These are phyloP conservation scores for Noctua janthe DNA, from an alignment of 2,888 invertebrate genomes.

Conservation along the genomic window DNA sequence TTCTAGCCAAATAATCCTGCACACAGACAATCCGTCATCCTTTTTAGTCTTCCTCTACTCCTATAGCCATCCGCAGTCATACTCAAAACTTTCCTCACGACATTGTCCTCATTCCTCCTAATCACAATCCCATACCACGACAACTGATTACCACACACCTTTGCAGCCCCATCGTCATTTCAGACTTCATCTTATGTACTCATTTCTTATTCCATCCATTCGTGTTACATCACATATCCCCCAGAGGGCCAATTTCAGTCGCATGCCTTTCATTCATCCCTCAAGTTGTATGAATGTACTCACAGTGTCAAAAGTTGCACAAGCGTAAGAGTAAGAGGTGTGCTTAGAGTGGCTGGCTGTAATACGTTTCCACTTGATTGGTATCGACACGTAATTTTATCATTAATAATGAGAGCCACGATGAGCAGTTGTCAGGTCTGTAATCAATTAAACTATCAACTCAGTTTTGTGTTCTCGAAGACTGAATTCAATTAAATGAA, in stretches of 20 bases:
- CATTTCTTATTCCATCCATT: not conserved
- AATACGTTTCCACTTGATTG: not conserved
- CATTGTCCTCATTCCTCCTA: not conserved
- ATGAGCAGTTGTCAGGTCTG: conserved; percentile 46
- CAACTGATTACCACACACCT: not conserved
- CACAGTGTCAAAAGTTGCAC: not conserved
- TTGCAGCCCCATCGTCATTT: not conserved
- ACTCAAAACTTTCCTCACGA: not conserved
- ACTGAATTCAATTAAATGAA: conserved; percentile 64
- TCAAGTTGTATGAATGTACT: not conserved
- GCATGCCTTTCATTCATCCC: not conserved
- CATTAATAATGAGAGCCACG: conserved; percentile 13
- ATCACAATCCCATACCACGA: not conserved
- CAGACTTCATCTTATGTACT: not conserved
- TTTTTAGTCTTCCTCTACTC: not conserved
- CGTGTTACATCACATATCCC: not conserved
- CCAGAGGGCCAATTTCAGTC: not conserved
- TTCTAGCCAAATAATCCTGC: not conserved
- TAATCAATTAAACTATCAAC: conserved; percentile 62
- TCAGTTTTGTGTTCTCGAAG: conserved; percentile 46
- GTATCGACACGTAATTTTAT: conserved; percentile 12
- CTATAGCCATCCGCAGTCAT: not conserved
- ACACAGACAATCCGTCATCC: not conserved
- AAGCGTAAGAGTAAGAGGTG: not conserved
- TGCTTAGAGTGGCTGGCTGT: not conserved